These are phyloP conservation scores for Synanthedon andrenaeformis DNA, from an alignment of 2,888 invertebrate species.

Conservation along the genomic window DNA sequence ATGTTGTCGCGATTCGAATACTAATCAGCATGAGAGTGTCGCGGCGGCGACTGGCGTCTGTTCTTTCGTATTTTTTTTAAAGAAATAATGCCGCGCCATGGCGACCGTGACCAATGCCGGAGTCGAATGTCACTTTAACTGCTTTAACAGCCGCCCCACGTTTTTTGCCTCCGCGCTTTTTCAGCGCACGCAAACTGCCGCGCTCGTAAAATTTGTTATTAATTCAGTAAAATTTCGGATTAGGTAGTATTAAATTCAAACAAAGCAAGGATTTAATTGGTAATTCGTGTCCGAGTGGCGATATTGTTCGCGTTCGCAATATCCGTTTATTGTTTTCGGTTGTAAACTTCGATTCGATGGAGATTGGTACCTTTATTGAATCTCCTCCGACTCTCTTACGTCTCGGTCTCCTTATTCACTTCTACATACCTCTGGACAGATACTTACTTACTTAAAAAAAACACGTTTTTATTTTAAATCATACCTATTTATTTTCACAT, in stretches of 20 bases:
- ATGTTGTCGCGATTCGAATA: conserved; percentile 4
- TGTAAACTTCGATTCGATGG: conserved; percentile 18
- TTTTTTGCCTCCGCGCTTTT: conserved; percentile 53
- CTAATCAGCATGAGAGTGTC: too few relatives aligned
- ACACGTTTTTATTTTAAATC: too few relatives aligned
- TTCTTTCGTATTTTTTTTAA: conserved; percentile 25
- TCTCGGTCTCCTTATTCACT: background rate
- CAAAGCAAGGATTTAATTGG: conserved; percentile 65
- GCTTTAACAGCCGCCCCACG: conserved; percentile 40
- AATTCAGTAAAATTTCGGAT: conserved; percentile 67
- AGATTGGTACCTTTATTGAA: conserved; percentile 2
- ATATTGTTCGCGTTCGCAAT: conserved; percentile 11
- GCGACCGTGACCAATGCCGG: conserved; percentile 41
- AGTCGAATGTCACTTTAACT: conserved; percentile 55
- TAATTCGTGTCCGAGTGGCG: conserved; percentile 36
- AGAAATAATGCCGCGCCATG: conserved; percentile 6
- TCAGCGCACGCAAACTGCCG: conserved; percentile 21
- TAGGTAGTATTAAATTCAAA: conserved; percentile 64
- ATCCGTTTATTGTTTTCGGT: conserved; percentile 28
- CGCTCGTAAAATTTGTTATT: conserved; percentile 61
- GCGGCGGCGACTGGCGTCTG: conserved; percentile 17
- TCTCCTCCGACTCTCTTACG: background rate
- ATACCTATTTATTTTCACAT: too few relatives aligned
- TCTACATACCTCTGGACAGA: too few relatives aligned
- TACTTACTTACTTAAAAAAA: too few relatives aligned